These are phyloP conservation scores for Myrmecophaga tridactyla DNA, from an alignment of 2,113 vertebrate species.

Conservation along the genomic window DNA sequence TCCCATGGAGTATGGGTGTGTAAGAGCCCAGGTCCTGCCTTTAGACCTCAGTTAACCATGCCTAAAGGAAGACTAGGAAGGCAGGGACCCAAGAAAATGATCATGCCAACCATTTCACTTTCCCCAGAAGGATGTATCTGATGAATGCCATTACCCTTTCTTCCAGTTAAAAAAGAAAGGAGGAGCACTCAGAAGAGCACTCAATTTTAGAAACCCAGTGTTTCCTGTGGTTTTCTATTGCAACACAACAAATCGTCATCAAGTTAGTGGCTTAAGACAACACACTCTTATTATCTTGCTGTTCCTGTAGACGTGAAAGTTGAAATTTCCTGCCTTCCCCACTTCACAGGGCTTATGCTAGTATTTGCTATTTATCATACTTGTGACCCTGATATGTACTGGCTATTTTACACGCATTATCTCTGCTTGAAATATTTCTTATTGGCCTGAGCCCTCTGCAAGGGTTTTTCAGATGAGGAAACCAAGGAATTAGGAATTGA, in stretches of 20 bases:
- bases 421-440: too few species aligned
- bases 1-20: background rate
- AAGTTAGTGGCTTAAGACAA: background rate
- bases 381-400: too few species aligned
- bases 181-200: background rate
- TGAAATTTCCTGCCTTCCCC: background rate
- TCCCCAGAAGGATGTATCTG: background rate
- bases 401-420: accelerated
- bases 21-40: background rate
- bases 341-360: background rate
- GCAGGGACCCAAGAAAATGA: too few species aligned
- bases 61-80: background rate
- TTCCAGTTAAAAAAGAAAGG: background rate
- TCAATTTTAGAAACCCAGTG: background rate
- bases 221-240: background rate
- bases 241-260: background rate
- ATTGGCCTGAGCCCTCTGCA: background rate
- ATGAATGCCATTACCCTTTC: background rate
- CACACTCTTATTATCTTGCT: background rate
- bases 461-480: background rate
- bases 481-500: background rate
- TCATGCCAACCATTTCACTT: background rate
- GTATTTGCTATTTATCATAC: background rate
- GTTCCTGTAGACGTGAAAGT: background rate
- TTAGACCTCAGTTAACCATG: too few species aligned